Evolutionary conservation across 2,797 vertebrate species (phyloP).

Genomic region (Tokudaia muenninki): DNA sequence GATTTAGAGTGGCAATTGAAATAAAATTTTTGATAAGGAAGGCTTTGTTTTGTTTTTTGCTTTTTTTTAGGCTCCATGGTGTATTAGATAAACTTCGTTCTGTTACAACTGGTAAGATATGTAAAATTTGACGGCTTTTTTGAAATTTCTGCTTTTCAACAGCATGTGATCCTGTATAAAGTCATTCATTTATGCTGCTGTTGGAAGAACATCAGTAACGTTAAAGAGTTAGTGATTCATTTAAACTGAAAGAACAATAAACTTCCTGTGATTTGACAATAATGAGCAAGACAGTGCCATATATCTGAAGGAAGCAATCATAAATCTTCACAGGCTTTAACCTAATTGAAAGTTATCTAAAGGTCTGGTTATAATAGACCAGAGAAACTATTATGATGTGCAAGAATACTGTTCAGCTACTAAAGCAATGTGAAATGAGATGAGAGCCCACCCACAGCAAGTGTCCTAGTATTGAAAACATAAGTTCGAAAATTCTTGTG

Average conservation of each 20-base stretch:
- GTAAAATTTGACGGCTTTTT: constrained; percentile 23
- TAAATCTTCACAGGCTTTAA: not conserved
- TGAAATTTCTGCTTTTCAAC: not conserved
- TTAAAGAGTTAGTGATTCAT: constrained; percentile 30
- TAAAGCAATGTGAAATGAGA: constrained; percentile 23
- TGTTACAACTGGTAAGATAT: constrained; percentile 94
- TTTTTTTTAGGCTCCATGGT: constrained; percentile 94
- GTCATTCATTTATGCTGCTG: constrained; percentile 7
- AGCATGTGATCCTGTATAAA: constrained; percentile 34
- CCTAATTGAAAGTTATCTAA: constrained; percentile 38
- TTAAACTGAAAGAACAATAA: constrained; percentile 16
- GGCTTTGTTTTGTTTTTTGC: constrained; percentile 45
- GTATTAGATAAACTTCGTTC: constrained; percentile 97
- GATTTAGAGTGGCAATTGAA: constrained; percentile 52
- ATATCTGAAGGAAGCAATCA: constrained; percentile 29
- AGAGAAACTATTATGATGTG: not conserved
- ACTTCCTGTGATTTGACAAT: constrained; percentile 19
- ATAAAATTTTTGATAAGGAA: constrained; percentile 53
- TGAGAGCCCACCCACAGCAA: not conserved
- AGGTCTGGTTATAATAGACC: constrained; percentile 6
- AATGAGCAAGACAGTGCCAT: not conserved
- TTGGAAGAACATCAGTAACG: not conserved
- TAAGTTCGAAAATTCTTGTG: not conserved
- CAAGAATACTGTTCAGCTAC: not conserved
- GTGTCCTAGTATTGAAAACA: not conserved